Base-by-base conservation (phyloP, 2,797 vertebrate genomes). In the Percopsis omiscomaycus region DNA sequence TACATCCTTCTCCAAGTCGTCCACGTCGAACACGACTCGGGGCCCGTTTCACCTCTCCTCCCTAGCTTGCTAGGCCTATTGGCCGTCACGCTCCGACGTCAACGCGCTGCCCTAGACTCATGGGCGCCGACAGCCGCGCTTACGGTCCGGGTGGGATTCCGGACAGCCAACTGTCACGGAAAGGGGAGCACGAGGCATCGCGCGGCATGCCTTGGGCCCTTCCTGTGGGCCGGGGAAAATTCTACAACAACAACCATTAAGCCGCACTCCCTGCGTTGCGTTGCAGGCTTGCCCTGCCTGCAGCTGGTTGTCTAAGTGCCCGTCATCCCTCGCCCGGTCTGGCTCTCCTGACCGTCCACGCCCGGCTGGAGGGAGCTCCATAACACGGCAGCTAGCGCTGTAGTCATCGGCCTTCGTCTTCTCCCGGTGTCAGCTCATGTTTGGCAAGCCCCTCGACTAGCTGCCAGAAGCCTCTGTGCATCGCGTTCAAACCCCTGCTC, bases 151-250 rank as follows among this genome's bases (percentile, higher is more conserved):
- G 1, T 1, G 63, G 72, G 74, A 78, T 78, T 71, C 60, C 59
- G 75, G 65, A 65, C 63, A 78, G 65, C 22, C 63, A 59, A 75
- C 55, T 77, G 71, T 80, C 68, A 70, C 59, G 62, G 4, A 55
- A 50, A 22, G 22, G 22, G 22, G 22, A 22, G 22, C 3, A n/a
- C 59, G 22, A 22, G 22, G 22, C 22, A 22, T 22, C 22, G 32
- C 6, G 32, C 32, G 32, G 32, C 32, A 37, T 8, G 32, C 5
- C 32, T 5, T 8, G 5, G 32, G 32, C 32, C 8, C 16, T 61
- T 59, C 50, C 59, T 57, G 28, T 37, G 5, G 32, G 32, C 8
- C 32, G 29, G 52, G 52, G 32, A 51, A n/a, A 66, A 69, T 70
- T 71, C 51, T 42, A 54, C 28, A 61, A 63, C n/a, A 49, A 3